phyloP scores from a whole-genome alignment of 2,888 invertebrate species.

The Rhagium mordax region DNA sequence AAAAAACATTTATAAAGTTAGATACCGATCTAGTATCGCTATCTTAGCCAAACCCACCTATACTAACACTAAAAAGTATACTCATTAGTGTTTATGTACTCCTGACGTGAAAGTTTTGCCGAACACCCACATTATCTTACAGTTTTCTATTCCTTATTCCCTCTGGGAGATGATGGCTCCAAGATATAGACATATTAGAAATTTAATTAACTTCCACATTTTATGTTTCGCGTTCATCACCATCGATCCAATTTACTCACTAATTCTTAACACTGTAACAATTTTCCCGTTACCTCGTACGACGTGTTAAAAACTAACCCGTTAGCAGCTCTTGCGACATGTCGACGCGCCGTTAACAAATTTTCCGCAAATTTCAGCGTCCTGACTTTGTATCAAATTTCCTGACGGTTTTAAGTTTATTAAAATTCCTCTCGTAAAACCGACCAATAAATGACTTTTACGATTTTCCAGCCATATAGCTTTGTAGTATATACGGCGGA shows the following conservation, averaged over 20 bases:
- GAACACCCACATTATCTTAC: too few species aligned
- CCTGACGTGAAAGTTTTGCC: too few species aligned
- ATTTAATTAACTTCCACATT: neutral
- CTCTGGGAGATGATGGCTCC: too few species aligned
- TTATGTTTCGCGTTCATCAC: neutral
- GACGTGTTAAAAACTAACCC: slow-evolving; percentile 1
- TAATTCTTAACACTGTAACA: neutral
- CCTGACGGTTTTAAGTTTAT: slow-evolving; percentile 19
- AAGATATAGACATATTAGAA: too few species aligned
- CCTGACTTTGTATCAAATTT: slow-evolving; percentile 18
- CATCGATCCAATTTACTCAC: neutral
- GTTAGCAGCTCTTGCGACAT: neutral
- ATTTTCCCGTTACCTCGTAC: neutral
- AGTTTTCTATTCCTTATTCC: too few species aligned
- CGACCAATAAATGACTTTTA: slow-evolving; percentile 26
- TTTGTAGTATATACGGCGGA: slow-evolving; percentile 1
- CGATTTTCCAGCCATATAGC: slow-evolving; percentile 8
- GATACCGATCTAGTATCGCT: too few species aligned
- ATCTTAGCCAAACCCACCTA: too few species aligned
- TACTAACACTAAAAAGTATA: too few species aligned
- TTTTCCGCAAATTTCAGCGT: neutral
- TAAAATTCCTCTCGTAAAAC: slow-evolving; percentile 25
- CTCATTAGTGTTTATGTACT: too few species aligned
- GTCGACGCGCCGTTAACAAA: neutral
- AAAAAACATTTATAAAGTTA: too few species aligned